Base-by-base conservation (phyloP, 2,888 invertebrate species). In the Nymphalis c-album region DNA sequence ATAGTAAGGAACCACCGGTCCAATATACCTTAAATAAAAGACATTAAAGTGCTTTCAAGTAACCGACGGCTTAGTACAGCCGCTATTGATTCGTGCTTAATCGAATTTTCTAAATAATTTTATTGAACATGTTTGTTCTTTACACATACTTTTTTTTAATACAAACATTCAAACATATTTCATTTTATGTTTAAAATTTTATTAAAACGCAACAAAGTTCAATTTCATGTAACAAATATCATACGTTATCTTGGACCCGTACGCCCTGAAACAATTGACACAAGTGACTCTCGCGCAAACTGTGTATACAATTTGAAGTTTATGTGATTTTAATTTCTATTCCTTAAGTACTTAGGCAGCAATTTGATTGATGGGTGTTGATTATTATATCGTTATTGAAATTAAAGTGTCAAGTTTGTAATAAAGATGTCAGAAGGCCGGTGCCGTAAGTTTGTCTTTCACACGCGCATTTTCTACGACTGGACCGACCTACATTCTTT, bases 361-460 rank as follows among this genome's bases (percentile, higher is more conserved):
- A 65, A 75, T 77, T 82, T 78, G 75, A 82, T 80, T 79, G 80
- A 75, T 51, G 57, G 62, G 18, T 48, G 17, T 18, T 22, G 58
- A 57, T n/a, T 67, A 70, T 65, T 72, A 64, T 61, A 70, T 50
- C 71, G 58, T 71, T 70, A 57, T 61, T 20, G 13, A 46, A 59
- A 31, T 67, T 35, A 20, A 69, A 55, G 31, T 45, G 69, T 69
- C 68, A 70, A 71, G 65, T 64, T 53, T 71, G 77, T 85, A 84
- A 90, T 89, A 85, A 79, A 90, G 89, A 87, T 84, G 84, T 90
- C 85, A 85, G 74, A 67, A 76, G 71, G 73, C 72, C 76, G 73
- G 72, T 70, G 63, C 71, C 64, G 63, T 71, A 64, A 81, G 88
- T 91, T 91, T 91, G 85, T 84, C 75, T 90, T 91, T 90, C 91